phyloP scores from a whole-genome alignment of 1,140 invertebrate genomes.

The Philotrypesis tridentata region DNA sequence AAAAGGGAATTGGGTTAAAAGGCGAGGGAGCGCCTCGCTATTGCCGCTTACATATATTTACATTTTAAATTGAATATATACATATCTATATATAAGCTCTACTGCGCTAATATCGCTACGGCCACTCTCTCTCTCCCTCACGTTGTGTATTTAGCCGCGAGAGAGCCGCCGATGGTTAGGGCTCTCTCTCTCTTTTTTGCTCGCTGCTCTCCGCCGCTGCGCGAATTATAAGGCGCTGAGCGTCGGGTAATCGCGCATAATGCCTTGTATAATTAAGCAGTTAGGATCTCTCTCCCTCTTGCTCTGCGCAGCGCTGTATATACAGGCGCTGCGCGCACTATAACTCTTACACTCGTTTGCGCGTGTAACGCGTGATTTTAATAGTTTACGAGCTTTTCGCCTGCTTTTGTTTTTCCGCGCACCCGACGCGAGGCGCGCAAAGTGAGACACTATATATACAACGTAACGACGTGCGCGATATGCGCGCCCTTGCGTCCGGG shows the following conservation, averaged over 20 bases:
- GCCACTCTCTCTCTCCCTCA: not conserved
- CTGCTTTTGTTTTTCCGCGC: not conserved
- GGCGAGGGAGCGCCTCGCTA: not conserved
- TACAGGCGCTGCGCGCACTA: not conserved
- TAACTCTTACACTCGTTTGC: conserved; percentile 5
- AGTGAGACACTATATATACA: not conserved
- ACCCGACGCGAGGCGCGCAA: too few species aligned
- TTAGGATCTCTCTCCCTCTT: too few species aligned
- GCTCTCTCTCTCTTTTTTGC: not conserved
- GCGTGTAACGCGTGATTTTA: not conserved
- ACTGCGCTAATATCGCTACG: too few species aligned
- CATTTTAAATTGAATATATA: conserved; percentile 11
- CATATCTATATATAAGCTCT: too few species aligned
- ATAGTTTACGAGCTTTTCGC: not conserved
- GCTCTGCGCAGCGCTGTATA: too few species aligned
- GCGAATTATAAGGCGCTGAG: not conserved
- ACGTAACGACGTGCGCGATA: too few species aligned
- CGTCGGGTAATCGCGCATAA: not conserved
- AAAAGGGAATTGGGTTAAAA: conserved; percentile 33
- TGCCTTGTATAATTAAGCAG: conserved; percentile 21
- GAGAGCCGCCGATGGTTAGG: too few species aligned
- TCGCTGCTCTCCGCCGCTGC: not conserved
- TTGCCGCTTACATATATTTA: too few species aligned
- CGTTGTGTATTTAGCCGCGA: too few species aligned
- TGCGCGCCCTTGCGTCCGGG: too few species aligned